Evolutionary conservation across 1,140 invertebrate species (phyloP), one percentile per base, ranked within the genome.

Genomic region (Pseudomyrmex flavicornis): DNA sequence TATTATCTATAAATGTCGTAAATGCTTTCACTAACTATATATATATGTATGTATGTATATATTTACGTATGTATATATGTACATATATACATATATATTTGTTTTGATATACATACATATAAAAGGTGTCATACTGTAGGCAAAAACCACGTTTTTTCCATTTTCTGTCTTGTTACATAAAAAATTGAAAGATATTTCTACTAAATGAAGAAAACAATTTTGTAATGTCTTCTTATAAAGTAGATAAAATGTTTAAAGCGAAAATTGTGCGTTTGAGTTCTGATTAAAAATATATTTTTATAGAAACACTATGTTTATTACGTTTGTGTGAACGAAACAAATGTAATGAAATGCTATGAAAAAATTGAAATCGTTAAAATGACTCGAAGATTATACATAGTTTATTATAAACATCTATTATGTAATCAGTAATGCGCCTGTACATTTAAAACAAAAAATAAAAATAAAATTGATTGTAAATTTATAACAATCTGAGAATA

Each of bases 271-370:
- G 62, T 90, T 89, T 86, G 26, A 84, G 85, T 73, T 87, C 80
- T 70, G 59, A 88, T 90, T 90, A 89, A 83, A 90, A 69, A 88
- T 91, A 91, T 90, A 90, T 91, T 90, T 91, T 91, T 89, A 88
- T 91, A 91, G 84, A 70, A 52, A 80, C 65, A 80, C 82, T 77
- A 61, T 56, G 77, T 86, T 89, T 86, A 89, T 89, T 89, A 62
- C 54, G 66, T 91, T 88, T 83, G 35, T 35, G 35, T 83, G 73
- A 79, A 85, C 80, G 44, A 82, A 84, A 76, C 66, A 59, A 26
- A 75, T 70, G 58, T 89, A 88, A 79, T 59, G 77, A 35, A 80
- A 44, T 70, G 48, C 54, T 74, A 68, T 54, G 44, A 65, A 26
- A 61, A 86, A 72, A 85, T 85, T 59, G 52, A 44, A n/a, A 70